A percentile compares a stretch with the other conserved stretches of the same genome.
Evolutionary conservation across 2,113 vertebrate species (phyloP).

Genomic region (Chaetops frenatus): DNA sequence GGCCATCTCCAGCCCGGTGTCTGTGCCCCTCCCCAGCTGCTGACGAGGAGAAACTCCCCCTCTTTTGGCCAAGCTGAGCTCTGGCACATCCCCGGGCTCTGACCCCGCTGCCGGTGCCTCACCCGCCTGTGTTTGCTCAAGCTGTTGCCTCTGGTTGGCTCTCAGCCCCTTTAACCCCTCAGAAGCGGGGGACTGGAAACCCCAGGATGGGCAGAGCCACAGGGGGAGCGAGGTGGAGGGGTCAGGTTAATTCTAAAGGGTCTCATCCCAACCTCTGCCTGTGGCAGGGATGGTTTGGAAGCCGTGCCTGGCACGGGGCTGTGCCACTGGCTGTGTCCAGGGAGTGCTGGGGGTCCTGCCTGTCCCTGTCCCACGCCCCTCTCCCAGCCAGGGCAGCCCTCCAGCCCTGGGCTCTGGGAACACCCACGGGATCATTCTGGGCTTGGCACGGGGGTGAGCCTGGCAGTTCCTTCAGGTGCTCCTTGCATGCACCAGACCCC

Average conservation of each 20-base stretch:
- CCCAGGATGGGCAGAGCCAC: fast-evolving
- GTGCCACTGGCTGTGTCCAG: background rate
- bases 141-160: background rate
- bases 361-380: background rate
- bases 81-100: background rate
- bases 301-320: fast-evolving
- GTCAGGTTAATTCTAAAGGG: fast-evolving
- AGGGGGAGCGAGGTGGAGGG: background rate
- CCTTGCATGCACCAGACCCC: fast-evolving
- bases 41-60: background rate
- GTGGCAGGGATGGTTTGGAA: background rate
- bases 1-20: background rate
- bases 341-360: background rate
- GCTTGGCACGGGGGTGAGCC: fast-evolving
- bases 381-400: background rate
- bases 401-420: background rate
- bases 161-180: background rate
- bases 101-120: background rate
- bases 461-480: background rate
- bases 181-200: background rate
- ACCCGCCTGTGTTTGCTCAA: background rate
- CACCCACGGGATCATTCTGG: background rate
- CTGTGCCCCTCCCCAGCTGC: background rate
- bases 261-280: background rate
- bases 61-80: background rate